phyloP scores from a whole-genome alignment of 2,113 vertebrate species.

The Ageneiosus marmoratus region DNA sequence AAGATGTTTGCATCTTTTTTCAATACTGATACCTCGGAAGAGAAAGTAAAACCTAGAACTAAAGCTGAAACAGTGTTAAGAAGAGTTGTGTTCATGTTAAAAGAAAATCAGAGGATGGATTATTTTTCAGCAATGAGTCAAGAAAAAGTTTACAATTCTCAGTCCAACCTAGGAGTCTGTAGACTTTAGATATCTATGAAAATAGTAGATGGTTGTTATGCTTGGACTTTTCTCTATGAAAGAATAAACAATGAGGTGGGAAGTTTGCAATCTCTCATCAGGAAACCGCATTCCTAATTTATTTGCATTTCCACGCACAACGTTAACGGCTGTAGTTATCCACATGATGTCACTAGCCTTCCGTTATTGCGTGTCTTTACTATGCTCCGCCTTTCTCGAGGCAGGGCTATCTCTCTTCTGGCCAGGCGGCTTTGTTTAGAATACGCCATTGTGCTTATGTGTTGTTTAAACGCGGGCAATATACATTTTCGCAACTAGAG shows the following conservation, averaged over 20 bases:
- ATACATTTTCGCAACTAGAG: not conserved
- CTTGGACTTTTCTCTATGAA: not conserved
- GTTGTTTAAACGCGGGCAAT: not conserved
- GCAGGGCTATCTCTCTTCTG: not conserved
- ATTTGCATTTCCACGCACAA: not conserved
- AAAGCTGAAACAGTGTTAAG: not conserved
- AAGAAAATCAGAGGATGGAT: not conserved
- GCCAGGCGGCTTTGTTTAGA: slow-evolving; percentile 50
- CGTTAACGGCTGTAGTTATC: not conserved
- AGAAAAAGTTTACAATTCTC: not conserved
- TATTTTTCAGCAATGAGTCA: not conserved
- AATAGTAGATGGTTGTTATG: not conserved
- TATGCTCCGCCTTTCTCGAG: slow-evolving; percentile 44
- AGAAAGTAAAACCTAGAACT: not conserved
- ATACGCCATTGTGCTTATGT: slow-evolving; percentile 41
- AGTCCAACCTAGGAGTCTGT: not conserved
- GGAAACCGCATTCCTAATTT: not conserved
- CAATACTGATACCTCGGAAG: not conserved
- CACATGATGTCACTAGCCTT: slow-evolving; percentile 51
- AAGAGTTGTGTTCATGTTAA: not conserved
- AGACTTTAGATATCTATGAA: not conserved
- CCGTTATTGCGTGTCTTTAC: not conserved
- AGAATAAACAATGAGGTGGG: not conserved
- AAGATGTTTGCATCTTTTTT: not conserved
- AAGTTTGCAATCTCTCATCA: not conserved